phyloP scores from a whole-genome alignment of 2,113 vertebrate genomes.

The Galemys pyrenaicus region DNA sequence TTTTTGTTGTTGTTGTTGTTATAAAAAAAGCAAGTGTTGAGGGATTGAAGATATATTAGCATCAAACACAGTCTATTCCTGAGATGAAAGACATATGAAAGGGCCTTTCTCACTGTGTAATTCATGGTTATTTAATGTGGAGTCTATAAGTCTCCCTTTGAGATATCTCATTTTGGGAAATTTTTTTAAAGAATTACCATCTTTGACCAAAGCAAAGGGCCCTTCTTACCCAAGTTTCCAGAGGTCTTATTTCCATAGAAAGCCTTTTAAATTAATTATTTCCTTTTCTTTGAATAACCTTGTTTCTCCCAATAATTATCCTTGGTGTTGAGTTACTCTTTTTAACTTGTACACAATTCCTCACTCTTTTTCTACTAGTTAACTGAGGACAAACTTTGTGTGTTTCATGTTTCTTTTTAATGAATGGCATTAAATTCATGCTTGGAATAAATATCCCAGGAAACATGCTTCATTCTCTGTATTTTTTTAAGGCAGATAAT shows the following conservation, averaged over 20 bases:
- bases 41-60: constrained; percentile 24
- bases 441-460: neutral
- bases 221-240: neutral
- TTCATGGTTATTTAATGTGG: constrained; percentile 47
- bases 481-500: neutral
- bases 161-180: neutral
- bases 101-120: constrained; percentile 15
- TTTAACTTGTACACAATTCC: neutral
- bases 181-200: neutral
- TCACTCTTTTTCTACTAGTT: neutral
- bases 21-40: constrained; percentile 60
- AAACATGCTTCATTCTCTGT: neutral
- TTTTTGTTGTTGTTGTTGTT: no score
- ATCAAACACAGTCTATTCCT: constrained; percentile 29
- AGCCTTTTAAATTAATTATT: neutral
- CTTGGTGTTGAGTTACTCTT: neutral
- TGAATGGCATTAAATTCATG: neutral
- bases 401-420: neutral
- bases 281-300: neutral
- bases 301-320: neutral
- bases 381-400: neutral
- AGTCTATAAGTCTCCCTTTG: neutral
- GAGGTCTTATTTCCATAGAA: neutral
- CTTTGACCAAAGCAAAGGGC: neutral
- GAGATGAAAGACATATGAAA: constrained; percentile 61